Evolutionary conservation across 2,888 invertebrate species (phyloP), one percentile per base, ranked within the genome.

Genomic region (Trimorus sp.): DNA sequence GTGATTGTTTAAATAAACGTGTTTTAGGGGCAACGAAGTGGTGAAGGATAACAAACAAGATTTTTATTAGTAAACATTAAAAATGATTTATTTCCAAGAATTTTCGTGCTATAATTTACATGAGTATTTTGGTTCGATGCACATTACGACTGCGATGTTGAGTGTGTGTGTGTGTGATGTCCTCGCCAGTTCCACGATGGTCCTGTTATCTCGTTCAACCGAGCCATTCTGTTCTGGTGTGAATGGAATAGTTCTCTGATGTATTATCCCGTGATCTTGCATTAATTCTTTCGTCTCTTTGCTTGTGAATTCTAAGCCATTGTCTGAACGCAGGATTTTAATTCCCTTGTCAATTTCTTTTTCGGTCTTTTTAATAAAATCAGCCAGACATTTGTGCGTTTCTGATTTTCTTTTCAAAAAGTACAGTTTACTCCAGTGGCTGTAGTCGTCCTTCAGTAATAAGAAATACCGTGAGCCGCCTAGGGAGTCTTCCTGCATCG

Each of bases 21-120:
- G 26, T 26, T 26, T n/a, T n/a, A n/a, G n/a, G 26, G 26, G 4
- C 26, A 26, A 26, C 26, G 26, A 4, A 26, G 1, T 26, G 26
- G 26, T 26, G 4, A 26, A 26, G 63, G 45, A 12, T 5, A 5
- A 45, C 9, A 75, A 60, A 58, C 68, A 65, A 51, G 26, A 69
- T 78, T 83, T 83, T 83, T 79, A 86, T 68, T 88, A 88, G 85
- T 88, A 90, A 90, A 90, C 84, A 87, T 89, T 88, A 86, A 68
- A 87, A 89, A 89, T 84, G 26, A 26, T 89, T 90, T 90, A 90
- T 89, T 89, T 89, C 73, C 84, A 85, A 86, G 84, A 87, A 83
- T 86, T 86, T 83, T 84, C 86, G 82, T 84, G 83, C 87, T 86
- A 83, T 85, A 85, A 86, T 85, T 84, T 86, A 86, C 83, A 86